Conservation (phyloP, 2,113 vertebrate genomes). For the Epinephelus lanceolatus region DNA sequence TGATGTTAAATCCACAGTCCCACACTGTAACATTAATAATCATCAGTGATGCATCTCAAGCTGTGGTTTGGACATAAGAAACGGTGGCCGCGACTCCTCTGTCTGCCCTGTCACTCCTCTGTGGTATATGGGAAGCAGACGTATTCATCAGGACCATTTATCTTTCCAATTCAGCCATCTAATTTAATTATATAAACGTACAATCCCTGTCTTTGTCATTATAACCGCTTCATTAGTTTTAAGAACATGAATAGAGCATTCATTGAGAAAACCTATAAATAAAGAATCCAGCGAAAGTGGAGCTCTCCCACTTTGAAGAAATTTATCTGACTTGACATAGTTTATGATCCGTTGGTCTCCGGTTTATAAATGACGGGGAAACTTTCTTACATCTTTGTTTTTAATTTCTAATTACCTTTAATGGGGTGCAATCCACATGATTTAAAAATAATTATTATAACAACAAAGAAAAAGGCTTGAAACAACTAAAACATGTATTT, state of each 20-base stretch:
- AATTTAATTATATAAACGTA: conserved; percentile 65
- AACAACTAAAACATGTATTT: conserved; percentile 60
- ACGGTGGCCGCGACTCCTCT: conserved; percentile 23
- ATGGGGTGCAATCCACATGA: conserved; percentile 48
- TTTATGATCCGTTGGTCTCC: conserved; percentile 20
- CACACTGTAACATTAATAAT: conserved; percentile 34
- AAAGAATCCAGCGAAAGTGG: conserved; percentile 24
- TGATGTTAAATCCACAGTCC: conserved; percentile 1
- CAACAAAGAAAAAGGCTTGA: conserved; percentile 58
- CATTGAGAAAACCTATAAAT: conserved; percentile 44
- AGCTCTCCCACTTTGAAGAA: conserved; percentile 37
- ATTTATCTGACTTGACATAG: conserved; percentile 44
- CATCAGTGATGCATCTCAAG: conserved; percentile 11
- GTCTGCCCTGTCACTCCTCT: conserved; percentile 14
- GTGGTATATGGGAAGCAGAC: conserved; percentile 38
- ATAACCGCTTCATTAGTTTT: conserved; percentile 57
- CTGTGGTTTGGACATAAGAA: conserved; percentile 35
- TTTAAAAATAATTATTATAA: conserved; percentile 66
- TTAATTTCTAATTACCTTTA: conserved; percentile 62
- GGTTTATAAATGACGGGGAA: conserved; percentile 10
- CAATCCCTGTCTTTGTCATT: conserved; percentile 62
- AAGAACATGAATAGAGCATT: conserved; percentile 56
- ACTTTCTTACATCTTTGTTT: conserved; percentile 45
- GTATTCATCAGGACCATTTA: conserved; percentile 53
- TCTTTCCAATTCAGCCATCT: conserved; percentile 61